Conservation (phyloP, 30 jellyfish, hydroid and myxozoan genomes). For the Clytia hemisphaerica region DNA sequence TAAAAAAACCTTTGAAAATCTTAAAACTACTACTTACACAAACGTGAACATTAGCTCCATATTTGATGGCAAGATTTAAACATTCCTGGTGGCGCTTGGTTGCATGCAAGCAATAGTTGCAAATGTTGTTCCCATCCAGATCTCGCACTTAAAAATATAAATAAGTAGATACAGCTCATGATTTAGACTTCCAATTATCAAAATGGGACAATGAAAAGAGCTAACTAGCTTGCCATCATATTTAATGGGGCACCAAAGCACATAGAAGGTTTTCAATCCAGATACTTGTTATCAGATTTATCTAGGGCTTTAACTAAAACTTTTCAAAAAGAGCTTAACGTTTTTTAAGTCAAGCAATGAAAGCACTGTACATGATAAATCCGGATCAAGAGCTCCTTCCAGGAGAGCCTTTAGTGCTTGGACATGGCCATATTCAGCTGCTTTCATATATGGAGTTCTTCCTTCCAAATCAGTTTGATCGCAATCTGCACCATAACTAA, state of each 20-base stretch:
- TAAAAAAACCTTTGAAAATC: too few species aligned
- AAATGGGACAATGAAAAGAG: too few species aligned
- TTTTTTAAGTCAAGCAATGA: background rate
- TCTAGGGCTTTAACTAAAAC: background rate
- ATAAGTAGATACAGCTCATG: too few species aligned
- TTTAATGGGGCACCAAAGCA: background rate
- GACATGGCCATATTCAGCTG: slow-evolving; percentile 91
- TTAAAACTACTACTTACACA: too few species aligned
- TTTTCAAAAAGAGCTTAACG: background rate
- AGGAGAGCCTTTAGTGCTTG: slow-evolving; percentile 59
- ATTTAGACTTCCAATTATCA: too few species aligned
- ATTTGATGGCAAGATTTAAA: slow-evolving; percentile 48
- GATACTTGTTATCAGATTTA: background rate
- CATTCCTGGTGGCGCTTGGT: slow-evolving; percentile 83
- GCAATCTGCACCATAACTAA: slow-evolving; percentile 76
- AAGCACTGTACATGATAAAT: slow-evolving; percentile 58
- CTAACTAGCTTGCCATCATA: too few species aligned
- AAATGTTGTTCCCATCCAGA: slow-evolving; percentile 63
- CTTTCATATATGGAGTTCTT: slow-evolving; percentile 81
- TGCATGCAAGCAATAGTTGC: slow-evolving; percentile 63
- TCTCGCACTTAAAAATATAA: slow-evolving; percentile 51
- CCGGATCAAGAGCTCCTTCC: slow-evolving; percentile 53
- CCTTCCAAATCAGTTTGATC: slow-evolving; percentile 65
- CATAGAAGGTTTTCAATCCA: background rate
- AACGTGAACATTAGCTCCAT: slow-evolving; percentile 74